Percentiles rank a stretch among this genome's conserved stretches.
Evolutionary conservation across 2,113 vertebrate species (phyloP).

Genomic region (Tylochromis polylepis): DNA sequence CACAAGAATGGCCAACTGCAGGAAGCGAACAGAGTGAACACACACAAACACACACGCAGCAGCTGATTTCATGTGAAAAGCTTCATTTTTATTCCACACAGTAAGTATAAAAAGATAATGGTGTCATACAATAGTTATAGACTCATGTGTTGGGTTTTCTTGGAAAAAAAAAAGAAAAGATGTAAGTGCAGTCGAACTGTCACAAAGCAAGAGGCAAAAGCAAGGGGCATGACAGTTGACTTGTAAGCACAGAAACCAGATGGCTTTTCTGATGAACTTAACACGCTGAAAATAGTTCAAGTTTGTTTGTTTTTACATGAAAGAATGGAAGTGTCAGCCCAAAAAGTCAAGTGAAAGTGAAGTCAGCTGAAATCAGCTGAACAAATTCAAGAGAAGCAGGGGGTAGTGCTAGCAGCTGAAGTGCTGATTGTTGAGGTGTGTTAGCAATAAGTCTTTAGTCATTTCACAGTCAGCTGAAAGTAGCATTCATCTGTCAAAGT

Average conservation of each 20-base stretch:
- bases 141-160: background rate
- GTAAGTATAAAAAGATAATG: background rate
- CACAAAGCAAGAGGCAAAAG: background rate
- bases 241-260: background rate
- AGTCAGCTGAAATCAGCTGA: background rate
- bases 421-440: too few species aligned
- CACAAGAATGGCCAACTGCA: slow-evolving; percentile 44
- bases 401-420: background rate
- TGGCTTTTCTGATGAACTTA: background rate
- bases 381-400: background rate
- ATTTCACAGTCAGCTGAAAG: background rate
- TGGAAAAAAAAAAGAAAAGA: background rate
- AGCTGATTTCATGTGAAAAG: background rate
- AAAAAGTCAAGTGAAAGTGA: background rate
- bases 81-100: background rate
- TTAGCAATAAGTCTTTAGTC: background rate
- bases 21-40: background rate
- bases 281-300: background rate
- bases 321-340: background rate
- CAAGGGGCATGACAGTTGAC: background rate
- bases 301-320: background rate
- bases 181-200: background rate
- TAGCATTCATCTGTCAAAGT: background rate
- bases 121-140: background rate
- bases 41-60: background rate